Conservation (phyloP, 2,888 invertebrate genomes). For the Conistra vaccinii region DNA sequence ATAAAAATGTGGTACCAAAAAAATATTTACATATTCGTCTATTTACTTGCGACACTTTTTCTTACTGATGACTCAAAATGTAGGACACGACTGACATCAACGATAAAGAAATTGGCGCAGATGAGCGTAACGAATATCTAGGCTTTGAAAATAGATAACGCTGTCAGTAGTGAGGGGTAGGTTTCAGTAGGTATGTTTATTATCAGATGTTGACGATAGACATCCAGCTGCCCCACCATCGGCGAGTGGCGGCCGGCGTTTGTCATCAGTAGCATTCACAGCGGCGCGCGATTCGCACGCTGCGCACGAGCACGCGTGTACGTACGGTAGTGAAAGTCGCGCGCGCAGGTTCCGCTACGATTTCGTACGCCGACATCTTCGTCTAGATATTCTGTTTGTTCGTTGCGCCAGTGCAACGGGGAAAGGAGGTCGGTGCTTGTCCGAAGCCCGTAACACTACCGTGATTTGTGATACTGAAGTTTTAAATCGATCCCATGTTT, state of each 20-base stretch:
- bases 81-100: constrained; percentile 59
- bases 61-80: constrained; percentile 43
- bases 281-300: constrained; percentile 86
- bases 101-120: constrained; percentile 72
- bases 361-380: constrained; percentile 87
- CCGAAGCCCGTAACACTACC: constrained; percentile 81
- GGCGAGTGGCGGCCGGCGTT: constrained; percentile 62
- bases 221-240: constrained; percentile 76
- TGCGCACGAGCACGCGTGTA: constrained; percentile 78
- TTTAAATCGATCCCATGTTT: constrained; percentile 76
- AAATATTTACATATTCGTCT: constrained; percentile 32
- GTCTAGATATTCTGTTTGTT: constrained; percentile 89
- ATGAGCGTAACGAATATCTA: constrained; percentile 66
- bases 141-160: constrained; percentile 71
- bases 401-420: constrained; percentile 89
- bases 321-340: constrained; percentile 87
- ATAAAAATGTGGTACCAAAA: constrained; percentile 10
- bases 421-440: constrained; percentile 89
- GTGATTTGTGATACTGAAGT: constrained; percentile 78
- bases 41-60: constrained; percentile 54
- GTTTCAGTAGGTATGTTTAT: constrained; percentile 75
- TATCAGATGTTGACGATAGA: constrained; percentile 79
- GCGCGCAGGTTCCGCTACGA: constrained; percentile 86
- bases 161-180: constrained; percentile 74
- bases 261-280: constrained; percentile 81